Percentiles rank a stretch among this genome's conserved stretches.
Conservation (phyloP, 2,888 invertebrate genomes). For the Eumerus sabulonum region DNA sequence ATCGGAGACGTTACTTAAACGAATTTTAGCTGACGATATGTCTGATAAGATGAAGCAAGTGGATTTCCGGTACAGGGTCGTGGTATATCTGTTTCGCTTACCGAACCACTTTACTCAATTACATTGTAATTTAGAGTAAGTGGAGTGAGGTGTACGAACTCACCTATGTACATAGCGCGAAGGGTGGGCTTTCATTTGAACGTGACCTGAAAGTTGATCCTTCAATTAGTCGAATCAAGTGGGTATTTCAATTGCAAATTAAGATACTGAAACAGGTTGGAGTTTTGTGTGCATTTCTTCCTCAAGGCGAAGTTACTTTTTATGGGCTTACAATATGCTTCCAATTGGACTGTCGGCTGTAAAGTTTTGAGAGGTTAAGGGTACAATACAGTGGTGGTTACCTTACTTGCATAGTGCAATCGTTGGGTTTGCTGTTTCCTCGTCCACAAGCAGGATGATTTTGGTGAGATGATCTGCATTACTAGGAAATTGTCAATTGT, state of each 20-base stretch:
- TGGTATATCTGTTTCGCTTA: slow-evolving; percentile 41
- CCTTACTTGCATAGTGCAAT: too few relatives aligned
- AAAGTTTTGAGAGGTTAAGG: too few relatives aligned
- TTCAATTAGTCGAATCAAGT: slow-evolving; percentile 49
- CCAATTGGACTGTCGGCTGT: too few relatives aligned
- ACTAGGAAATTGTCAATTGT: too few relatives aligned
- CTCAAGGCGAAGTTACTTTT: too few relatives aligned
- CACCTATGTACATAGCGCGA: slow-evolving; percentile 38
- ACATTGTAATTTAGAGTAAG: slow-evolving; percentile 65
- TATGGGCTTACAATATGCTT: too few relatives aligned
- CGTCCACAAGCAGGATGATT: too few relatives aligned
- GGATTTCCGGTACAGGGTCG: slow-evolving; percentile 46
- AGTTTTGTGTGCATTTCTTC: too few relatives aligned
- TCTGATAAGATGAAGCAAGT: slow-evolving; percentile 66
- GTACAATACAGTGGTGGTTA: too few relatives aligned
- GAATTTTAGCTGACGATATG: slow-evolving; percentile 68
- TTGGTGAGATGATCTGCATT: too few relatives aligned
- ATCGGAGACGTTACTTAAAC: slow-evolving; percentile 40
- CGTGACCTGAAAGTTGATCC: slow-evolving; percentile 65
- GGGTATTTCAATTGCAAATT: not conserved
- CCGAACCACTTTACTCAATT: slow-evolving; percentile 63
- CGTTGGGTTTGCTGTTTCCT: too few relatives aligned
- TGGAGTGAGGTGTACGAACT: slow-evolving; percentile 33
- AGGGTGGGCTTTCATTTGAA: slow-evolving; percentile 38
- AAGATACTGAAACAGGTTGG: too few relatives aligned